These are phyloP conservation scores for Poeciliopsis turrubarensis DNA, from an alignment of 2,113 vertebrate genomes.

Conservation along the genomic window DNA sequence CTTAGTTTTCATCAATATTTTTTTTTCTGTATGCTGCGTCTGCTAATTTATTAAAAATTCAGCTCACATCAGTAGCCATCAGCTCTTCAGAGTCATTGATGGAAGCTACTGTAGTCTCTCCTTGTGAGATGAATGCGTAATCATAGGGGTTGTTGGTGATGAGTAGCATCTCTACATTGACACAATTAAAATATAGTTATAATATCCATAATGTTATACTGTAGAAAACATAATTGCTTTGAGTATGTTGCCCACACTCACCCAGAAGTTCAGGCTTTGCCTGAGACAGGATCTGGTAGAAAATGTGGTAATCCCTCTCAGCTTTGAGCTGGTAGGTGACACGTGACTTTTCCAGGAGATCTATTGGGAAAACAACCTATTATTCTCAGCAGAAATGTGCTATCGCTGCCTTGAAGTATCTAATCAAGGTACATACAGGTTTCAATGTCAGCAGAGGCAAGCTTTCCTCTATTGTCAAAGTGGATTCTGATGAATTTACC, in stretches of 20 bases:
- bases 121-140: constrained; percentile 75
- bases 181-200: too few relatives aligned
- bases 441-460: constrained; percentile 88
- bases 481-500: constrained; percentile 93
- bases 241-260: constrained; percentile 52
- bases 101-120: constrained; percentile 69
- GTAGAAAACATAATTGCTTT: too few relatives aligned
- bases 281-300: constrained; percentile 92
- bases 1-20: too few relatives aligned
- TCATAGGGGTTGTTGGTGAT: constrained; percentile 80
- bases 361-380: constrained; percentile 53
- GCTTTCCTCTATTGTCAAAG: constrained; percentile 87
- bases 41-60: too few relatives aligned
- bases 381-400: too few relatives aligned
- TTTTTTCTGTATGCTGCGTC: too few relatives aligned
- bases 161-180: constrained; percentile 68
- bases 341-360: constrained; percentile 90
- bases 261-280: constrained; percentile 88
- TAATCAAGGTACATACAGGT: constrained; percentile 82
- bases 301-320: constrained; percentile 92
- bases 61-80: constrained; percentile 66
- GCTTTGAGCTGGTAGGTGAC: constrained; percentile 90
- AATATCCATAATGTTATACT: too few relatives aligned
- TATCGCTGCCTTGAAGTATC: neutral
- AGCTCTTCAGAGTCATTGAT: constrained; percentile 70